These are phyloP conservation scores for Micromys minutus DNA, from an alignment of 2,113 vertebrate species.

Conservation along the genomic window DNA sequence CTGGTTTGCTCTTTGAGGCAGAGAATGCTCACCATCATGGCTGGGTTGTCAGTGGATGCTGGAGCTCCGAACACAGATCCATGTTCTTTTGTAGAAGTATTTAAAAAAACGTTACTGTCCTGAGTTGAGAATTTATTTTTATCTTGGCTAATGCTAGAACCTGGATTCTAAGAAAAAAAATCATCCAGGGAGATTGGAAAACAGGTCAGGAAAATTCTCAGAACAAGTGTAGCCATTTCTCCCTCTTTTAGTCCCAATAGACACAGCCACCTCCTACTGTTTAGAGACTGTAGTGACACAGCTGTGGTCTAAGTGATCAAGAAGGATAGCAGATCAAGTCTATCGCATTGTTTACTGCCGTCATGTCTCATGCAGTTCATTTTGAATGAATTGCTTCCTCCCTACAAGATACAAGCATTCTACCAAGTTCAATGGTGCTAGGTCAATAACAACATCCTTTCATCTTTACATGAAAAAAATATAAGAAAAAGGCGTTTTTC, in stretches of 20 bases:
- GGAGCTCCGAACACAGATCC: background rate
- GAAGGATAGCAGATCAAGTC: constrained; percentile 17
- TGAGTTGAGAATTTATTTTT: background rate
- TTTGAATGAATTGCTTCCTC: background rate
- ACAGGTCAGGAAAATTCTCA: background rate
- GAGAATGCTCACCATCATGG: too few relatives aligned
- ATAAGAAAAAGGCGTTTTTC: background rate
- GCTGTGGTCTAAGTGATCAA: background rate
- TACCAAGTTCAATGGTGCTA: background rate
- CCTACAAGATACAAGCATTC: background rate
- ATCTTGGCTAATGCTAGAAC: background rate
- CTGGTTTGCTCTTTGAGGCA: background rate
- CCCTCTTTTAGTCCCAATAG: background rate
- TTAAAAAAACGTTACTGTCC: background rate
- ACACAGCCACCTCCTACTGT: background rate
- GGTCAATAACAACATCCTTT: background rate
- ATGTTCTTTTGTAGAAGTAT: background rate
- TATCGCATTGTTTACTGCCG: background rate
- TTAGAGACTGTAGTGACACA: background rate
- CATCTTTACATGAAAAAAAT: constrained; percentile 22
- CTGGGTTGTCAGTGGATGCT: background rate
- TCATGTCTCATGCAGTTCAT: background rate
- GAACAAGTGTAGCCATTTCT: background rate
- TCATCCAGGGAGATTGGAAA: background rate
- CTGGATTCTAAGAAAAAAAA: background rate